These are phyloP conservation scores for Zaprionus inermis DNA, from an alignment of 1,140 invertebrate genomes.

Conservation along the genomic window DNA sequence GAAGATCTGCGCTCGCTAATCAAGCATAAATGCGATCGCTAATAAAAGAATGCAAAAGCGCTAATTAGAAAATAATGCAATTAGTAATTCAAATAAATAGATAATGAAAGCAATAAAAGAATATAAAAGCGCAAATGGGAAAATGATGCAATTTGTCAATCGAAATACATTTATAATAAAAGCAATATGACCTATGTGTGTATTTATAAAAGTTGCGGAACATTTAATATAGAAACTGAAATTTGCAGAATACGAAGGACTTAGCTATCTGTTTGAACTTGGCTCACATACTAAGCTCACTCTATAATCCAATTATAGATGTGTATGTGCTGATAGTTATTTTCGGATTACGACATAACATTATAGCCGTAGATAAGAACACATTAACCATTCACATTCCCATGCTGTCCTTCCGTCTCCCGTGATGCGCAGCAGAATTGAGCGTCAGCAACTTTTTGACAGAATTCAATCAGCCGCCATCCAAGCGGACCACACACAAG, in stretches of 20 bases:
- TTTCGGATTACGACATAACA: constrained; percentile 13
- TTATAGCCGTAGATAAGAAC: constrained; percentile 11
- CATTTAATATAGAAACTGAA: neutral
- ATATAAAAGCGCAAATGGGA: too few relatives aligned
- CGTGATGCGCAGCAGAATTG: neutral
- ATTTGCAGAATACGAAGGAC: neutral
- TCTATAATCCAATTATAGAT: constrained; percentile 29
- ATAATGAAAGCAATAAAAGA: neutral
- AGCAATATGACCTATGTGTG: neutral
- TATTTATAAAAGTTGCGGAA: neutral
- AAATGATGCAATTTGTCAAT: neutral
- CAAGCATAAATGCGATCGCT: too few relatives aligned
- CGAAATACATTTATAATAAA: neutral
- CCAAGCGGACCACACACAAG: constrained; percentile 16
- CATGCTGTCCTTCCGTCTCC: neutral
- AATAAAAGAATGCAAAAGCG: neutral
- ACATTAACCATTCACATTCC: constrained; percentile 5
- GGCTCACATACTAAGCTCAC: neutral
- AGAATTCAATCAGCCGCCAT: constrained; percentile 72
- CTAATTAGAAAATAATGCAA: neutral
- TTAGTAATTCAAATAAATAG: neutral
- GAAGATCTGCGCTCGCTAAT: neutral
- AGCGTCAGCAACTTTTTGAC: constrained; percentile 62
- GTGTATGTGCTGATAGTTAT: constrained; percentile 6
- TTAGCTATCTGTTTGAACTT: neutral